These are phyloP conservation scores for Pangasius sanitwongsei DNA, from an alignment of 2,797 vertebrate genomes.

Conservation along the genomic window DNA sequence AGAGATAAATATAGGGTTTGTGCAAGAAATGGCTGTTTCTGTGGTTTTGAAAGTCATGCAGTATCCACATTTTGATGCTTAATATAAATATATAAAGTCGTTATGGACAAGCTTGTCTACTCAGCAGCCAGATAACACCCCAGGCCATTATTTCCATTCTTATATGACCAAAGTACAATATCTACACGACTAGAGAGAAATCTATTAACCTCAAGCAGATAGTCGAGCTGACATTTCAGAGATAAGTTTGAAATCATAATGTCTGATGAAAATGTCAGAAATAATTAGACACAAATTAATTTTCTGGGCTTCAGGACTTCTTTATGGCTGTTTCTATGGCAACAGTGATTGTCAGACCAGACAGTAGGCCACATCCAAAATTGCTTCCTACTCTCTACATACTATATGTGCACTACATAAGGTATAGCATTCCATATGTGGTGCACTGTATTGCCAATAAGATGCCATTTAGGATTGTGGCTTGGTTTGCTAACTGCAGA, in stretches of 20 bases:
- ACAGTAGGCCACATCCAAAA: neutral
- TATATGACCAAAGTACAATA: neutral
- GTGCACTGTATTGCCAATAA: neutral
- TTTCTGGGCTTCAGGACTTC: neutral
- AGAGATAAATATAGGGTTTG: neutral
- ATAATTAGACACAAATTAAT: neutral
- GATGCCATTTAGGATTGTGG: neutral
- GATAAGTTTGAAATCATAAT: neutral
- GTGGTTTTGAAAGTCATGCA: neutral
- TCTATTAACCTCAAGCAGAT: neutral
- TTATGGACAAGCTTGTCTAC: neutral
- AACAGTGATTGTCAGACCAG: neutral
- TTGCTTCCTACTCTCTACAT: neutral
- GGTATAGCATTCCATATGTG: neutral
- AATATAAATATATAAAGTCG: neutral
- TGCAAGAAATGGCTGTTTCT: neutral
- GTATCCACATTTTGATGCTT: neutral
- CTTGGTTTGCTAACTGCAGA: neutral
- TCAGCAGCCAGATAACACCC: neutral
- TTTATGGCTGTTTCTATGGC: conserved; percentile 15
- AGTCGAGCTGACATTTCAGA: neutral
- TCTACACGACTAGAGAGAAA: neutral
- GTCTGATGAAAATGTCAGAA: neutral
- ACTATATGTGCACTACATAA: neutral
- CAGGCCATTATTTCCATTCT: neutral